Evolutionary conservation across 2,113 vertebrate species (phyloP), one percentile per base, ranked within the genome.

Genomic region (Syngnathoides biaculeatus): DNA sequence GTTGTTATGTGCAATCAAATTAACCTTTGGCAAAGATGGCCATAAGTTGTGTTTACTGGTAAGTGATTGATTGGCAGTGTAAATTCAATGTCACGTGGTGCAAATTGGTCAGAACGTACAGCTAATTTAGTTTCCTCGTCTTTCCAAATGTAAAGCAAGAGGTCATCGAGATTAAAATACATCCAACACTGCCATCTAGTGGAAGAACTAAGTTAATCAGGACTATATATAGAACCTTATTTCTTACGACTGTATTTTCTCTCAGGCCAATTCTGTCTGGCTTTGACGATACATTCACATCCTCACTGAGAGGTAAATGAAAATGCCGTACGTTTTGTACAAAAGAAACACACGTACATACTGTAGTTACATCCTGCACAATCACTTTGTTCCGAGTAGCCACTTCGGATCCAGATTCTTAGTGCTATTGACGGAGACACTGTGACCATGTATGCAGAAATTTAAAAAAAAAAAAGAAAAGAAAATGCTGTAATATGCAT

Each of bases 151-250:
- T 30, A 14, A 65, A 45, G 26, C 10, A 26, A 59, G 61, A 53
- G 27, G 13, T 45, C 0, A 17, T 65, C 27, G 19, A n/a, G n/a
- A n/a, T n/a, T 24, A 75, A 67, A 0, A 12, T 3, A 26, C 24
- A 43, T 56, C 19, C 60, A 74, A 74, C 68, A 72, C 80, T 81
- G 75, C 74, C 87, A 56, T 8, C 81, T 0, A 58, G 79, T 84
- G 85, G 79, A 50, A 2, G 0, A 15, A 22, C 1, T 22, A n/a
- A 62, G 39, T 40, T 42, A 13, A 22, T 15, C 35, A 42, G 20
- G 11, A 17, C 19, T 4, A 17, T 47, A 19, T 7, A 17, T 19
- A 47, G 12, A 5, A 35, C 42, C 45, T 19, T 47, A 17, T 7
- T 4, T 47, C 19, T 19, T 19, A 19, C 4, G n/a, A n/a, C n/a